Percentiles rank a stretch among this genome's conserved stretches.
Conservation (phyloP, 1,140 invertebrate genomes). For the Meloidogyne exigua region DNA sequence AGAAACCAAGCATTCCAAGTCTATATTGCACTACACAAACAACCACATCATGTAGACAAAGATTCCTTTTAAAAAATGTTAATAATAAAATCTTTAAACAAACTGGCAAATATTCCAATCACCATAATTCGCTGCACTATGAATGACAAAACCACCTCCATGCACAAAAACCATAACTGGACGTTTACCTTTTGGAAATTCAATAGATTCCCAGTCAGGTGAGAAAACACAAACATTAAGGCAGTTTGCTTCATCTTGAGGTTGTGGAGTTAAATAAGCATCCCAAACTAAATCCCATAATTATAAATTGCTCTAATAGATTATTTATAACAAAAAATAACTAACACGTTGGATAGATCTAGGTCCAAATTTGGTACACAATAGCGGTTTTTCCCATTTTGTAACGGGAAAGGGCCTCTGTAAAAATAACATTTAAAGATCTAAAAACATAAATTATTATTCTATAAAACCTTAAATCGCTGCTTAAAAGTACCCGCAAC, state of each 20-base stretch:
- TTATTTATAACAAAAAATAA: not conserved
- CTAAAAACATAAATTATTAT: too few species aligned
- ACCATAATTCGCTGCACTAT: conserved; percentile 45
- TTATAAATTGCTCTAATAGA: too few species aligned
- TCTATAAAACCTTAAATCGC: conserved; percentile 48
- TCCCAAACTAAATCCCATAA: conserved; percentile 37
- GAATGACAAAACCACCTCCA: conserved; percentile 40
- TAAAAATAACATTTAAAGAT: conserved; percentile 21
- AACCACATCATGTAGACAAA: conserved; percentile 79
- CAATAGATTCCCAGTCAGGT: conserved; percentile 33
- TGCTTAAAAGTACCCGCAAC: conserved; percentile 42
- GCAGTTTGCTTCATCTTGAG: conserved; percentile 36
- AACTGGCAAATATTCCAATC: conserved; percentile 48
- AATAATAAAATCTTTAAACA: conserved; percentile 5
- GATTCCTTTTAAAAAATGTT: conserved; percentile 34
- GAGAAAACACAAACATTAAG: conserved; percentile 37
- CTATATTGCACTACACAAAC: conserved; percentile 95
- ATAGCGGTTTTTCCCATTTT: conserved; percentile 31
- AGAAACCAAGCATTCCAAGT: conserved; percentile 75
- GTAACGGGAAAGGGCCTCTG: conserved; percentile 46
- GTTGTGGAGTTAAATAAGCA: conserved; percentile 33
- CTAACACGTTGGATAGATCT: conserved; percentile 31
- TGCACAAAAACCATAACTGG: conserved; percentile 47
- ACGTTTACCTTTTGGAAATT: conserved; percentile 30
- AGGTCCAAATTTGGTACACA: conserved; percentile 43